Evolutionary conservation across 2,797 vertebrate species (phyloP).

Genomic region (Poecilia picta): DNA sequence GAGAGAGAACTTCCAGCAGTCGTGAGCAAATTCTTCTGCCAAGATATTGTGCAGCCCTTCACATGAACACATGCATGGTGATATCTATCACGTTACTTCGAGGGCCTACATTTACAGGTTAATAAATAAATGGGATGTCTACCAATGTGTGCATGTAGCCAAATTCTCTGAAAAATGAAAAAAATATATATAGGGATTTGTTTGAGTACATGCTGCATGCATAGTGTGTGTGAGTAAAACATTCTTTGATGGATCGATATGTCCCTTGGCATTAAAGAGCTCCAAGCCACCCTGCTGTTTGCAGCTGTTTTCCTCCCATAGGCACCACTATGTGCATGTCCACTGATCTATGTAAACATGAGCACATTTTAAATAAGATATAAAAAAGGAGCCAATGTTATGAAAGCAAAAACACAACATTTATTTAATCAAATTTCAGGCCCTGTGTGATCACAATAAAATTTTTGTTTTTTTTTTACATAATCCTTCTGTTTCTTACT

Average conservation of each 20-base stretch:
- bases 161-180: constrained; percentile 2
- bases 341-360: constrained; percentile 3
- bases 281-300: constrained; percentile 66
- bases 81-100: constrained; percentile 18
- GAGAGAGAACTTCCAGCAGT: neutral
- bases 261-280: constrained; percentile 43
- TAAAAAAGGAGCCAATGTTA: constrained; percentile 68
- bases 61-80: constrained; percentile 22
- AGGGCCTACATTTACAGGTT: constrained; percentile 3
- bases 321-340: constrained; percentile 20
- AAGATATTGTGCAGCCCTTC: neutral
- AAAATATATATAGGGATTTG: neutral
- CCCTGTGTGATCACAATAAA: constrained; percentile 69
- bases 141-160: neutral
- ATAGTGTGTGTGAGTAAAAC: constrained; percentile 53
- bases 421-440: constrained; percentile 40
- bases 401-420: constrained; percentile 55
- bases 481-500: neutral
- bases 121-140: constrained; percentile 6
- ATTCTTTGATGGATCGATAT: constrained; percentile 44
- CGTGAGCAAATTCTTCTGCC: constrained; percentile 2
- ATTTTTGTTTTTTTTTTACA: neutral
- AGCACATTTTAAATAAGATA: constrained; percentile 41
- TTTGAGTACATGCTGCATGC: constrained; percentile 17
- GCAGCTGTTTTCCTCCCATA: constrained; percentile 38